Evolutionary conservation across 1,140 invertebrate genomes (phyloP).

Genomic region (Sycophaga agraensis): DNA sequence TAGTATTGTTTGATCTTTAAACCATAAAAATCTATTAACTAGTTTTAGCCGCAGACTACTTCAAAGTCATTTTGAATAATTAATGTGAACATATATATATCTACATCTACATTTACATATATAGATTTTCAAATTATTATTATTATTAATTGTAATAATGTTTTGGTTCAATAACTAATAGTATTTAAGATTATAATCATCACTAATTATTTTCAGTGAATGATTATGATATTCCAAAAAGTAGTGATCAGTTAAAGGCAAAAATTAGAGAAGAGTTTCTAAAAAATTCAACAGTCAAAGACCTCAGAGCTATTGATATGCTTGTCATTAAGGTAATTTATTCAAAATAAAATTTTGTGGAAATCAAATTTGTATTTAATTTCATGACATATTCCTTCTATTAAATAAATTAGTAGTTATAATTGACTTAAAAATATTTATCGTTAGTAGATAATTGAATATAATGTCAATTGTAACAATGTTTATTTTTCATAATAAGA

Average conservation of each 20-base stretch:
- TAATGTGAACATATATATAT: background rate
- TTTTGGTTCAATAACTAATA: no score
- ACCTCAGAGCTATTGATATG: slow-evolving; percentile 86
- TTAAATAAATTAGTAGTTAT: no score
- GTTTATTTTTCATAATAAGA: background rate
- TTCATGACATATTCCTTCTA: no score
- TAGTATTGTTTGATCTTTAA: no score
- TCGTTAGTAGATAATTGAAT: no score
- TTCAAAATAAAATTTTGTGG: background rate
- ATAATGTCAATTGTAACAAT: no score
- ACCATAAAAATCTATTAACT: no score
- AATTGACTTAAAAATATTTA: no score
- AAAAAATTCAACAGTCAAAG: slow-evolving; percentile 74
- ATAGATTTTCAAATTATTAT: background rate
- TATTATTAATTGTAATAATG: background rate
- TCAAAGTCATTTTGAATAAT: background rate
- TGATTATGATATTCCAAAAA: slow-evolving; percentile 78
- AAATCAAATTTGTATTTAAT: no score
- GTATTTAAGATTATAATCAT: background rate
- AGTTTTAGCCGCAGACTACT: no score
- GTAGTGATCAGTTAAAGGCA: slow-evolving; percentile 64
- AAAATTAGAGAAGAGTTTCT: slow-evolving; percentile 81
- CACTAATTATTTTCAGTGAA: slow-evolving; percentile 62
- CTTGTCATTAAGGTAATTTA: slow-evolving; percentile 81
- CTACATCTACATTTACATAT: background rate